Base-by-base conservation (phyloP, 2,113 vertebrate species). In the Camelus bactrianus region DNA sequence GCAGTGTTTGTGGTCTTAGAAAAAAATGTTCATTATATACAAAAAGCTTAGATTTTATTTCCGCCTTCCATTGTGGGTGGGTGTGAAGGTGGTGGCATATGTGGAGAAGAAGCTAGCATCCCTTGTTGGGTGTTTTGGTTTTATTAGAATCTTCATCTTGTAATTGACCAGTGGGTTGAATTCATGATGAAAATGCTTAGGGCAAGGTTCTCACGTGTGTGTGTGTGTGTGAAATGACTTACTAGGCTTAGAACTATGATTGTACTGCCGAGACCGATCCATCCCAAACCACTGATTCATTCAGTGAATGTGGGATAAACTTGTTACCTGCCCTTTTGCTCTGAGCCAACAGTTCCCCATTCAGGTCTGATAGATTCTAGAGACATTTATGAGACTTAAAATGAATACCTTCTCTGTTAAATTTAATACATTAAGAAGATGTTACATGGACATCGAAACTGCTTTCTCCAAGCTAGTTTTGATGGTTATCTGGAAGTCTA, bases 141-240 rank as follows among this genome's bases (percentile, higher is more conserved):
- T 62, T 72, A 32, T 65, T 93, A 81, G 52, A 9, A 64, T 10
- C 1, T 85, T 95, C 83, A 11, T 87, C 76, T 94, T 76, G 12
- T 69, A 81, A 60, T 77, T 91, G 2, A 85, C 22, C 12, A 19
- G 48, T 14, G 30, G 89, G 0, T 1, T 96, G 50, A 72, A 79
- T 89, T 96, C 30, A 28, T 91, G 10, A 67, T 62, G 84, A 89
- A 0, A 42, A 77, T 75, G 32, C 22, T 38, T 30, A 42, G 67
- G 20, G n/a, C 54, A 85, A 96, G 90, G 13, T 89, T 81, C 38
- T 73, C 24, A 12, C 58, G 38, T 42, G 87, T 54, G 32, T 62
- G 75, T 95, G 94, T 92, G 65, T 95, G 77, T 72, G 69, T 79
- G 38, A 96, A 98, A 97, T 98, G 69, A 94, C 48, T 97, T 97